Conservation (phyloP, 2,797 vertebrate species). For the Sebastes cheni region DNA sequence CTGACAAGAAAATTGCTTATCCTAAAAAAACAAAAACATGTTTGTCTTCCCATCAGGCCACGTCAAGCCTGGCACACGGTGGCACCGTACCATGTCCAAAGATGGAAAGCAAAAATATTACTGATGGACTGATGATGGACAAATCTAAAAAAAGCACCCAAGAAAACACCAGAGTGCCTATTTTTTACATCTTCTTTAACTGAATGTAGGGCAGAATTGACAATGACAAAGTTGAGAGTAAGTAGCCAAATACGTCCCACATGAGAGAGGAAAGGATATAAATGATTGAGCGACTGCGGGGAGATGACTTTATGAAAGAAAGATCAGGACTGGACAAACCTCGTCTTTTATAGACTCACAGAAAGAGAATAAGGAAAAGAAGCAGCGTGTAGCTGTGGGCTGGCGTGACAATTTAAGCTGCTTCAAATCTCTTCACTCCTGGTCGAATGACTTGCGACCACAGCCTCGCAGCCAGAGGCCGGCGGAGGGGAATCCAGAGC, state of each 20-base stretch:
- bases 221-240: slow-evolving; percentile 42
- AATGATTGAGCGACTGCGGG: slow-evolving; percentile 51
- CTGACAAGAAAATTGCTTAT: slow-evolving; percentile 40
- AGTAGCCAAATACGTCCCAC: slow-evolving; percentile 41
- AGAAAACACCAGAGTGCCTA: slow-evolving; percentile 17
- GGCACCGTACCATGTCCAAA: slow-evolving; percentile 37
- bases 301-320: slow-evolving; percentile 51
- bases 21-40: slow-evolving; percentile 9
- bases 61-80: slow-evolving; percentile 29
- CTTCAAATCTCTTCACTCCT: slow-evolving; percentile 48
- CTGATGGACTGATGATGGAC: slow-evolving; percentile 21
- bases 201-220: slow-evolving; percentile 50
- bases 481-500: slow-evolving; percentile 22
- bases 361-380: slow-evolving; percentile 47
- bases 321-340: slow-evolving; percentile 49
- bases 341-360: slow-evolving; percentile 42
- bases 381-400: slow-evolving; percentile 29
- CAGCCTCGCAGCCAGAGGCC: slow-evolving; percentile 23
- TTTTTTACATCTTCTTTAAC: slow-evolving; percentile 23
- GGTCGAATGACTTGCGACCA: slow-evolving; percentile 37
- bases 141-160: slow-evolving; percentile 47
- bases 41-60: slow-evolving; percentile 52
- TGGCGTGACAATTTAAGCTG: slow-evolving; percentile 62
- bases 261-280: slow-evolving; percentile 38
- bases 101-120: slow-evolving; percentile 46